Base-by-base conservation (phyloP, 2,888 invertebrate species). In the Apantesis nais region DNA sequence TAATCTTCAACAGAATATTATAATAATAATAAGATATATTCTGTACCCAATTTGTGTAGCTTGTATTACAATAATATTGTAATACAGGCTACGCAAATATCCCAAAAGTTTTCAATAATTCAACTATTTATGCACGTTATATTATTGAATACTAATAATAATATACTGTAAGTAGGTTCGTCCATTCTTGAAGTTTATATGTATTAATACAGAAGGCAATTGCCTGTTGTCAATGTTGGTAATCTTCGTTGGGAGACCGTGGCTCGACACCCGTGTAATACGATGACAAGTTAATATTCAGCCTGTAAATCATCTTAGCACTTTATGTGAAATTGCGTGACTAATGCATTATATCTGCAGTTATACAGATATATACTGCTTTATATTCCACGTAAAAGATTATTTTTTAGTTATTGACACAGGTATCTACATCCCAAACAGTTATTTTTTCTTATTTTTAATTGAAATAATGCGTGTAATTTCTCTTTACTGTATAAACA, bases 201-300 rank as follows among this genome's bases (percentile, higher is more conserved):
- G 37, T 58, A 65, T 11, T 58, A 63, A 48, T 12, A 67, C 63
- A 64, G 67, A 55, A 37, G 41, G 58, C 4, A n/a, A 68, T 66
- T 63, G 70, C 68, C 67, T 31, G 73, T 65, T 72, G 68, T 79
- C 77, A 71, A 72, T 74, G 52, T 63, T 48, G 48, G 62, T 77
- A 81, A 80, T 78, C 73, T 78, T 62, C 74, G 79, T 75, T 76
- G 79, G 77, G 78, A 79, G 76, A 72, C 76, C 72, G 70, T 74
- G 68, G 67, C 75, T 74, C 37, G 86, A 84, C 85, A 82, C 74
- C 85, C 88, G 78, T 87, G 85, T 84, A 88, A 87, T 81, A 77
- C 74, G 77, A 75, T 81, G 81, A 83, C 81, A 83, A 81, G 72
- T 78, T 81, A 81, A 82, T 83, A 75, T 77, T 73, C 77, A 66